phyloP scores from a whole-genome alignment of 2,113 vertebrate species.

The Ginglymostoma cirratum region DNA sequence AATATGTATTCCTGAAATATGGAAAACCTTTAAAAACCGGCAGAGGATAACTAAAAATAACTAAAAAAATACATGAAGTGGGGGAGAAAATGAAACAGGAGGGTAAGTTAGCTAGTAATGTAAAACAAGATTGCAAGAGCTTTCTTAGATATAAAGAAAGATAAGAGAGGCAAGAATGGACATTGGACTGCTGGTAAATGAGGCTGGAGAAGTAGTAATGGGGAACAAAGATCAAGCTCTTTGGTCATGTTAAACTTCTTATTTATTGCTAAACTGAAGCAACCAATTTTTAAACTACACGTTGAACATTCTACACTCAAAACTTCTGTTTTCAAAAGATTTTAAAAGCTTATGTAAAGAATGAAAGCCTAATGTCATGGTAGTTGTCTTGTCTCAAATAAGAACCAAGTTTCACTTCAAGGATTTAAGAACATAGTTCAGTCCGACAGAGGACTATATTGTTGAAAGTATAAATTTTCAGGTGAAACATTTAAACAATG shows the following conservation, averaged over 20 bases:
- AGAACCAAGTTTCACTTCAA: background rate
- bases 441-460: background rate
- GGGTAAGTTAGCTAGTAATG: no score
- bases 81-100: no score
- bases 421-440: background rate
- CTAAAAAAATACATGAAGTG: no score
- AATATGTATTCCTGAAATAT: background rate
- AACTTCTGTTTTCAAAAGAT: background rate
- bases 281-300: background rate
- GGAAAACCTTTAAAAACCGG: no score
- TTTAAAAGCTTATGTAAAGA: background rate
- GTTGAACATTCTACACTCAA: background rate
- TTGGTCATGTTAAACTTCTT: background rate
- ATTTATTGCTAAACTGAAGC: background rate
- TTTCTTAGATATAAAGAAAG: no score
- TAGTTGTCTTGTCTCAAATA: background rate
- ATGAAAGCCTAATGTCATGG: background rate
- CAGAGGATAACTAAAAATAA: no score
- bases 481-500: background rate
- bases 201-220: no score
- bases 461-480: background rate
- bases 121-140: no score
- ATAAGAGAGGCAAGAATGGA: no score
- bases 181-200: no score
- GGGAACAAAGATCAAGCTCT: background rate